Percentiles rank a stretch among this genome's conserved stretches.
These are phyloP conservation scores for Apamea anceps DNA, from an alignment of 2,888 invertebrate species.

Conservation along the genomic window DNA sequence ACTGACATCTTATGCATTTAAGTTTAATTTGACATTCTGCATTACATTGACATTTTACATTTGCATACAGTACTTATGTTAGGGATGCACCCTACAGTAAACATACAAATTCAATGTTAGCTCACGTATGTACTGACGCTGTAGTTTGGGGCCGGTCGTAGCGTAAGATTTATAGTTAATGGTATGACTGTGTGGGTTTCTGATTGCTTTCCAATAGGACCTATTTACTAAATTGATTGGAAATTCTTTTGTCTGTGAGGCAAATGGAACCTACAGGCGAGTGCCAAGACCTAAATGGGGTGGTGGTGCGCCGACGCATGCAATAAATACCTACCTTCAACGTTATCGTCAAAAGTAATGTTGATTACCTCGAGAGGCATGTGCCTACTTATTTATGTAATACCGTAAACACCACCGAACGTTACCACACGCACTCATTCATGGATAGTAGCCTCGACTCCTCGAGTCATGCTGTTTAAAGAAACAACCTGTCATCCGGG, in stretches of 20 bases:
- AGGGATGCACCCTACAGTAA: no score
- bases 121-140: not conserved
- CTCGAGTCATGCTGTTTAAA: not conserved
- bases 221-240: not conserved
- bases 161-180: conserved; percentile 9
- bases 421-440: not conserved
- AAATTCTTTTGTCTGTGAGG: not conserved
- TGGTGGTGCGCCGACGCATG: not conserved
- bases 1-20: no score
- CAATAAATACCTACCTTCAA: not conserved
- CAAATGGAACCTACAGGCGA: not conserved
- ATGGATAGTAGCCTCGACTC: not conserved
- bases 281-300: not conserved
- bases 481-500: not conserved
- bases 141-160: conserved; percentile 1
- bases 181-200: not conserved
- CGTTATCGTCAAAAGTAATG: not conserved
- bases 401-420: not conserved
- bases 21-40: no score
- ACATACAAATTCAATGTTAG: conserved; percentile 39
- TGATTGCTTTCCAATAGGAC: not conserved
- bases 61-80: no score
- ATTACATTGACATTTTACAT: no score
- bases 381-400: not conserved
- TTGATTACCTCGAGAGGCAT: not conserved